Evolutionary conservation across 2,797 vertebrate genomes (phyloP), one percentile per base, ranked within the genome.

Genomic region (Eptatretus atami): DNA sequence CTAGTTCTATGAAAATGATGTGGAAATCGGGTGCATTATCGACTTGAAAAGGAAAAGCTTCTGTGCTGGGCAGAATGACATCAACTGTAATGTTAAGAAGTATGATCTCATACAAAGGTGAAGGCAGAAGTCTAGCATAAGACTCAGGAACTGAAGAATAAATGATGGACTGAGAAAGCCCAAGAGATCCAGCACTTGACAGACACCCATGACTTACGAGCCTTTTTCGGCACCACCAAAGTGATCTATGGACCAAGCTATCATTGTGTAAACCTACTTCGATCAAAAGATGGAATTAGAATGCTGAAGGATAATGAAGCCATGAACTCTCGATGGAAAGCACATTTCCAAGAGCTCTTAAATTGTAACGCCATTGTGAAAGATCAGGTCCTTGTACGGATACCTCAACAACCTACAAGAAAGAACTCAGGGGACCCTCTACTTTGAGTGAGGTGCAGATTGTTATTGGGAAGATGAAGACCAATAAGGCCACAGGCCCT

Each of bases 121-220:
- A 60, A 25, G 57, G 31, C 31, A 44, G 31, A 44, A 44, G 31
- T 44, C 31, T 1, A 44, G 6, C 57, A 12, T 12, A n/a, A 24
- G 31, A 44, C 31, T 44, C 10, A 12, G 55, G 55, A 60, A 24
- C 55, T 60, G 15, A 60, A 24, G 24, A 61, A 61, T 24, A 61
- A 61, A 61, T 61, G 57, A 12, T 61, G 57, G 57, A 61, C 57
- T n/a, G 57, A 24, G 57, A 61, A 61, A 61, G 57, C 57, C 57
- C 57, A n/a, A 24, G 57, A 61, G 57, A 61, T 61, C 11, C 57
- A 24, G 9, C 57, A 61, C 15, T 10, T 61, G 57, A 12, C 57
- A 61, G 57, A 61, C 55, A 24, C 9, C 57, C 15, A 61, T 61
- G 24, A n/a, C 57, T 9, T 10, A 3, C 15, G 11, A 61, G 57